Conservation (phyloP, 1,140 invertebrate species). For the Octopus sinensis region DNA sequence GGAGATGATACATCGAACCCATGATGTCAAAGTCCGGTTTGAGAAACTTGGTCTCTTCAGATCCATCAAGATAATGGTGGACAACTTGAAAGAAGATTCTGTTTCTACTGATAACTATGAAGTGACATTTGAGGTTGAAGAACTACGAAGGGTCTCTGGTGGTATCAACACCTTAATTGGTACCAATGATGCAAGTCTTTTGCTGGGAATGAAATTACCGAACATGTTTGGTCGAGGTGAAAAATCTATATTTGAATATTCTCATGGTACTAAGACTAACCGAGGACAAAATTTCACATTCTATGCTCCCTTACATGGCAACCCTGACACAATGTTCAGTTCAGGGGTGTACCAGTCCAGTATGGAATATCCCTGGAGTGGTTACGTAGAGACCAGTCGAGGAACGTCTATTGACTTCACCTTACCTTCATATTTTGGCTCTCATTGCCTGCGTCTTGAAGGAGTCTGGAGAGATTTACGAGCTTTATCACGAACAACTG, state of each 20-base stretch:
- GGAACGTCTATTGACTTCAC: conserved; percentile 54
- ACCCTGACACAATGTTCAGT: conserved; percentile 64
- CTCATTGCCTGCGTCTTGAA: conserved; percentile 80
- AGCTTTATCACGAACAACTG: conserved; percentile 64
- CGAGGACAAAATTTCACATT: conserved; percentile 72
- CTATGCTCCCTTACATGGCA: conserved; percentile 69
- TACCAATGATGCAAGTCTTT: conserved; percentile 79
- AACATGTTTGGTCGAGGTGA: conserved; percentile 83
- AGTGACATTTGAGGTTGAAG: conserved; percentile 78
- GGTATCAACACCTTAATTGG: conserved; percentile 79
- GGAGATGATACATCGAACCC: conserved; percentile 57
- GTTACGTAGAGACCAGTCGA: conserved; percentile 65
- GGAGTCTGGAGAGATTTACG: conserved; percentile 73
- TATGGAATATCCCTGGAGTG: conserved; percentile 76
- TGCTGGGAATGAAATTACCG: conserved; percentile 69
- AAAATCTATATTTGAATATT: conserved; percentile 72
- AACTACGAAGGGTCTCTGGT: conserved; percentile 71
- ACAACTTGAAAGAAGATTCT: conserved; percentile 66
- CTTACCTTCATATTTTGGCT: conserved; percentile 47
- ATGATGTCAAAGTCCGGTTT: conserved; percentile 67
- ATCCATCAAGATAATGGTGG: conserved; percentile 75
- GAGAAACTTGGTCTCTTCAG: conserved; percentile 79
- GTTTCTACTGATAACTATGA: conserved; percentile 70
- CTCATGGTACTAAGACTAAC: conserved; percentile 70
- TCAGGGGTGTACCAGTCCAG: conserved; percentile 70